These are phyloP conservation scores for Lasioglossum albipes DNA, from an alignment of 1,140 invertebrate genomes.

Conservation along the genomic window DNA sequence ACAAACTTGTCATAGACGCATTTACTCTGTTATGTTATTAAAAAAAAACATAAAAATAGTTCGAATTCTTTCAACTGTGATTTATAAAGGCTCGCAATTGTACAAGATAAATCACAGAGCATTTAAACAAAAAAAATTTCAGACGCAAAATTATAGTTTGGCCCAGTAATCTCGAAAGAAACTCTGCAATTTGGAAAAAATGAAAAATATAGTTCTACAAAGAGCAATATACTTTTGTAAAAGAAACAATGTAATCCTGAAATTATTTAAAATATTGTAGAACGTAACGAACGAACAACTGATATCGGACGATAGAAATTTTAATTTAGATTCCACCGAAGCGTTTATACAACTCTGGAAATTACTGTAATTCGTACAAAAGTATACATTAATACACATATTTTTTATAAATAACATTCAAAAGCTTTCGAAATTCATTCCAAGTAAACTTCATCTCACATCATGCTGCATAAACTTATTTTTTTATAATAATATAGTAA, in stretches of 20 bases:
- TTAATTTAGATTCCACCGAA: neutral
- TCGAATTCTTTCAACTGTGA: conserved; percentile 8
- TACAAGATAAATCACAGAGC: neutral
- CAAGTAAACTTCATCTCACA: conserved; percentile 28
- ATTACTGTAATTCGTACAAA: neutral
- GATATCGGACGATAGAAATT: too few relatives aligned
- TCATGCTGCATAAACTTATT: conserved; percentile 27
- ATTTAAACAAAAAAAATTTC: neutral
- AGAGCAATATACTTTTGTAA: too few relatives aligned
- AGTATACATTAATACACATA: conserved; percentile 21
- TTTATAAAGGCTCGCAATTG: neutral
- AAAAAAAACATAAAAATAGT: conserved; percentile 7
- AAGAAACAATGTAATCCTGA: neutral
- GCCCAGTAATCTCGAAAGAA: neutral
- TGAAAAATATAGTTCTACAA: neutral
- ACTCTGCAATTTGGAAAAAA: neutral
- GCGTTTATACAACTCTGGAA: neutral
- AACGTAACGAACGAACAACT: neutral
- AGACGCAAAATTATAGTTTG: neutral
- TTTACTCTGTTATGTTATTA: conserved; percentile 25
- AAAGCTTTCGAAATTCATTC: conserved; percentile 33
- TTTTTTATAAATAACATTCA: neutral
- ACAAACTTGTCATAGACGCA: neutral
- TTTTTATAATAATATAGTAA: neutral
- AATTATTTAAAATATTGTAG: neutral